Evolutionary conservation across 2,888 invertebrate species (phyloP), one percentile per base, ranked within the genome.

Genomic region (Trachelus iudaicus): DNA sequence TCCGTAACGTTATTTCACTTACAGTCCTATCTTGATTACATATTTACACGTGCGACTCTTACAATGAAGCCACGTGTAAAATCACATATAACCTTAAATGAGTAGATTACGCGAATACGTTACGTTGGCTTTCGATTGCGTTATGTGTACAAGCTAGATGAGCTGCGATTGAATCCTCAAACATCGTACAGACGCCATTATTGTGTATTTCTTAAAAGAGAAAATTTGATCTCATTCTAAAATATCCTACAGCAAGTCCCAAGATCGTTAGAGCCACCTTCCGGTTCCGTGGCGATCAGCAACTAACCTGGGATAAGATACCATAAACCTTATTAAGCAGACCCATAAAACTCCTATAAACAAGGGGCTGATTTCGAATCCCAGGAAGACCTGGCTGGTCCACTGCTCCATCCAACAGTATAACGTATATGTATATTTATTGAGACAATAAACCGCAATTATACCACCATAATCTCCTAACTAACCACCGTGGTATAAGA

Each of bases 361-460:
- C 71, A 73, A 78, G 79, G 79, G 85, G 83, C 85, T 90, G 89
- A 90, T 90, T 90, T 89, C 83, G 83, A 90, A 89, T 89, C 88
- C 90, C 87, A 77, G 85, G 87, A 89, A 90, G 83, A 69, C 73
- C 37, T 37, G 37, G 69, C 74, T 71, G 75, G 76, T 71, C 73
- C 56, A 71, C 75, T 37, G n/a, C 68, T 35, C 34, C 40, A 30
- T 76, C 80, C 74, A 75, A 75, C 79, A 79, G 80, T 83, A 84
- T 87, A 85, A 88, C 87, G 83, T 88, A 86, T 89, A 88, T 88
- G 87, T 90, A 88, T 88, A 88, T 90, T 90, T 90, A 90, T 90
- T 87, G 88, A 83, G 88, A 90, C 90, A 89, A 89, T 90, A 90
- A 90, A 90, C 86, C 87, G 89, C 88, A 90, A 90, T 90, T 90